Conservation (phyloP, 2,888 invertebrate species). For the Cylloceria caligata region DNA sequence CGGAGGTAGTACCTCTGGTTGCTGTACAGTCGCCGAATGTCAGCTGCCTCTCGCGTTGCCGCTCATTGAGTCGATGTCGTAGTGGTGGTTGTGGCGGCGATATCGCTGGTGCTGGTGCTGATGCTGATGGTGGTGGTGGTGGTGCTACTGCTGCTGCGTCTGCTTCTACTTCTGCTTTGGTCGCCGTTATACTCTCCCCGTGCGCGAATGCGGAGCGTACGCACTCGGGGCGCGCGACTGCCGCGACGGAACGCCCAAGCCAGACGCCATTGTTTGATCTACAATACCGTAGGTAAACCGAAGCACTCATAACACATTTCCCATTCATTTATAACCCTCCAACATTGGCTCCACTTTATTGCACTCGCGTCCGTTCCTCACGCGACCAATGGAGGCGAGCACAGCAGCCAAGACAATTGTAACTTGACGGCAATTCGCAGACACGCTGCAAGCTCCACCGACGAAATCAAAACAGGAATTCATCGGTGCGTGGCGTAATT, state of each 20-base stretch:
- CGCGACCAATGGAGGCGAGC: conserved; percentile 7
- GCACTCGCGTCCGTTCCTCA: conserved; percentile 32
- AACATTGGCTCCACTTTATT: conserved; percentile 30
- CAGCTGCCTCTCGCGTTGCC: conserved; percentile 80
- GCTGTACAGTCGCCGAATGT: conserved; percentile 80
- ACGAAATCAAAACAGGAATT: not conserved
- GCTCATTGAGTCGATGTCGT: conserved; percentile 60
- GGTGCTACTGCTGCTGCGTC: conserved; percentile 48
- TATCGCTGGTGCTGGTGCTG: conserved; percentile 42
- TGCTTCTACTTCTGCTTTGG: conserved; percentile 33
- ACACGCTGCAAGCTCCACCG: not conserved
- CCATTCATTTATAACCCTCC: conserved; percentile 76
- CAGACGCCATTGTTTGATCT: conserved; percentile 83
- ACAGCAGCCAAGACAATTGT: conserved; percentile 6
- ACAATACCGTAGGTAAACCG: conserved; percentile 79
- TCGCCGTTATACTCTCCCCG: conserved; percentile 3
- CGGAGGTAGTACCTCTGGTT: conserved; percentile 74
- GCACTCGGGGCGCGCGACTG: conserved; percentile 20
- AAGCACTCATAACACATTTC: conserved; percentile 81
- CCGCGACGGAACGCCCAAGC: conserved; percentile 73
- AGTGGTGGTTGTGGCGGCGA: conserved; percentile 39
- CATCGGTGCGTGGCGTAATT: not conserved
- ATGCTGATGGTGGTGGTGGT: conserved; percentile 30
- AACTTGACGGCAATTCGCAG: conserved; percentile 10
- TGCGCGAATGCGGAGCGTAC: conserved; percentile 13